Evolutionary conservation across 2,113 vertebrate species (phyloP).

Genomic region (Prietella phreatophila): DNA sequence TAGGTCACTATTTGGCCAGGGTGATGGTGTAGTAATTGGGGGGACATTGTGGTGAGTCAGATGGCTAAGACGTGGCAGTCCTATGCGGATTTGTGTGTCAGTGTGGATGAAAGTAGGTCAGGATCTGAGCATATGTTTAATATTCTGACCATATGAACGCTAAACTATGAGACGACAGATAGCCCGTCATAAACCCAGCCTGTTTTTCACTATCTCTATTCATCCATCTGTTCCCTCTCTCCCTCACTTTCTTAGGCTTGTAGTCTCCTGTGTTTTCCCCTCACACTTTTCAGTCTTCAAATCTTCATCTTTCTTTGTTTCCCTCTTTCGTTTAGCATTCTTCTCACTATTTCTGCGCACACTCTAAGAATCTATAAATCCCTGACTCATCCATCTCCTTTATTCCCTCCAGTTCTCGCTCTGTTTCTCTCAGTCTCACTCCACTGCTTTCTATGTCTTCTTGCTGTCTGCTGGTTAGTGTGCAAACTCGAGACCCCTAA

Average conservation of each 20-base stretch:
- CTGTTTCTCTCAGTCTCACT: constrained; percentile 52
- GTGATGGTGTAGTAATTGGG: constrained; percentile 15
- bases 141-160: constrained; percentile 70
- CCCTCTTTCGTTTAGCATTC: constrained; percentile 29
- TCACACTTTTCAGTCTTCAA: not conserved
- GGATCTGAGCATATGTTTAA: constrained; percentile 67
- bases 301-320: constrained; percentile 1
- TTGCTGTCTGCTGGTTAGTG: constrained; percentile 32
- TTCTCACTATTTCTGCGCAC: constrained; percentile 19
- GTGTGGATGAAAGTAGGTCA: constrained; percentile 73
- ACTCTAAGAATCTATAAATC: constrained; percentile 42
- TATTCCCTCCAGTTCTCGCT: constrained; percentile 39
- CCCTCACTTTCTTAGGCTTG: constrained; percentile 40
- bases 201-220: constrained; percentile 56
- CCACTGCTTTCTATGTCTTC: constrained; percentile 35
- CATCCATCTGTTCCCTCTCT: constrained; percentile 41
- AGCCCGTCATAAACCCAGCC: constrained; percentile 68
- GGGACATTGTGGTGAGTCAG: constrained; percentile 48
- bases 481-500: constrained; percentile 5
- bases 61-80: constrained; percentile 47
- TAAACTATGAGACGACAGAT: constrained; percentile 64
- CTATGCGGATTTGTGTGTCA: constrained; percentile 68
- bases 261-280: not conserved
- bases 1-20: constrained; percentile 10
- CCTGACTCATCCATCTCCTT: constrained; percentile 38